These are phyloP conservation scores for Eulithis prunata DNA, from an alignment of 2,888 invertebrate genomes.

Conservation along the genomic window DNA sequence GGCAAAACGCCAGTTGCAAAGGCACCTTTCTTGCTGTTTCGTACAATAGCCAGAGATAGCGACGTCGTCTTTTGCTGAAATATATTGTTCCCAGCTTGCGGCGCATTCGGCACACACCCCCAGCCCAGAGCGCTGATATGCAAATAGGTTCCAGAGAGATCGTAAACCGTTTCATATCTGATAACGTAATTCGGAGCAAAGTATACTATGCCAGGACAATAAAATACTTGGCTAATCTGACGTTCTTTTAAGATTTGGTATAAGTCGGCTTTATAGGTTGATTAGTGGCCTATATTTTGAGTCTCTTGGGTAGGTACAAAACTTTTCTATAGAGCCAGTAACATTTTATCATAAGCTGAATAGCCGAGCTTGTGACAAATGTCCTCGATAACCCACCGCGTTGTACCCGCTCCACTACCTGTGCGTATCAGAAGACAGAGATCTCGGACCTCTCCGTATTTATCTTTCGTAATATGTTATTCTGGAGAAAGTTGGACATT, in stretches of 20 bases:
- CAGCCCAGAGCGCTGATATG: slow-evolving; percentile 69
- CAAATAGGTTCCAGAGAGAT: slow-evolving; percentile 74
- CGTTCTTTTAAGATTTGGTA: slow-evolving; percentile 36
- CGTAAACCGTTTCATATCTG: slow-evolving; percentile 78
- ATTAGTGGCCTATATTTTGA: slow-evolving; percentile 17
- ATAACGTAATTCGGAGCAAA: slow-evolving; percentile 71
- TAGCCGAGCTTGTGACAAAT: slow-evolving; percentile 59
- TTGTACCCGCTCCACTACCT: slow-evolving; percentile 53
- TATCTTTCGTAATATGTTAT: slow-evolving; percentile 67
- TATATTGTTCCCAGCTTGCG: slow-evolving; percentile 71
- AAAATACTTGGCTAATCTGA: slow-evolving; percentile 44
- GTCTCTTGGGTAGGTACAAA: slow-evolving; percentile 8
- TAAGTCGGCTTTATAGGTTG: slow-evolving; percentile 34
- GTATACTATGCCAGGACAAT: slow-evolving; percentile 50
- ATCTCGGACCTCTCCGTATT: slow-evolving; percentile 65
- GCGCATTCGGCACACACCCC: slow-evolving; percentile 59
- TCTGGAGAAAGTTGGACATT: slow-evolving; percentile 58
- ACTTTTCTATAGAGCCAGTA: slow-evolving; percentile 27
- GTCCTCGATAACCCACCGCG: slow-evolving; percentile 58
- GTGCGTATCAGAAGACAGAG: slow-evolving; percentile 57
- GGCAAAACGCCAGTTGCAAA: slow-evolving; percentile 63
- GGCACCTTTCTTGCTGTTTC: slow-evolving; percentile 58
- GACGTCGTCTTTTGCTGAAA: slow-evolving; percentile 68
- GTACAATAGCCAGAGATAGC: slow-evolving; percentile 72
- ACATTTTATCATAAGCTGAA: slow-evolving; percentile 55